phyloP scores from a whole-genome alignment of 92 coral and sea anemone species.

The Micromussa lordhowensis region DNA sequence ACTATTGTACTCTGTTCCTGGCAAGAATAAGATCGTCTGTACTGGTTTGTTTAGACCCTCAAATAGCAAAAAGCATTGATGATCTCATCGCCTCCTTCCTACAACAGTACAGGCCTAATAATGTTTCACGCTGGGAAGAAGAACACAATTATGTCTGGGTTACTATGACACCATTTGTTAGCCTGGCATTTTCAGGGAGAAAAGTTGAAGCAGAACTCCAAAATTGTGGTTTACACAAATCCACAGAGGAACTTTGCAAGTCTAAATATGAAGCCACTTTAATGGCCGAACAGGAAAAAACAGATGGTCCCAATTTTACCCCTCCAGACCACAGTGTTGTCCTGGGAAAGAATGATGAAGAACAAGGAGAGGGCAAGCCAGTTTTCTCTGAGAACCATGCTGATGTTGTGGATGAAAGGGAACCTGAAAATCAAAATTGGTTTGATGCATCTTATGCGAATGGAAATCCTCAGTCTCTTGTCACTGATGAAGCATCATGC shows the following conservation, averaged over 20 bases:
- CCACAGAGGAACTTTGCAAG: neutral
- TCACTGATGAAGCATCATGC: neutral
- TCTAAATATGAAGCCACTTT: neutral
- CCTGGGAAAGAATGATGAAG: neutral
- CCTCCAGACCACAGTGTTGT: neutral
- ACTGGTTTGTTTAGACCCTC: slow-evolving; percentile 52
- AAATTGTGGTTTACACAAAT: neutral
- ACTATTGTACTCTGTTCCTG: slow-evolving; percentile 82
- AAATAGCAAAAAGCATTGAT: slow-evolving; percentile 54
- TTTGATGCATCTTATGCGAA: neutral
- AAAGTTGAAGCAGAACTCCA: neutral
- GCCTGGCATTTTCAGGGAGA: slow-evolving; percentile 82
- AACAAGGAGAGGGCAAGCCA: neutral
- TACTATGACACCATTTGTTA: slow-evolving; percentile 77
- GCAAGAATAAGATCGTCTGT: slow-evolving; percentile 76
- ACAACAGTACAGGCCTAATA: slow-evolving; percentile 60
- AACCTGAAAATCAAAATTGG: neutral
- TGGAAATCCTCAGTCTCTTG: neutral
- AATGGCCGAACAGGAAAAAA: neutral
- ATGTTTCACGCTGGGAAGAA: slow-evolving; percentile 81
- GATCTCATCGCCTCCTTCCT: slow-evolving; percentile 65
- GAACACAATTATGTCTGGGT: slow-evolving; percentile 90
- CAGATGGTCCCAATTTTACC: slow-evolving; percentile 12
- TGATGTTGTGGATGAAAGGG: neutral
- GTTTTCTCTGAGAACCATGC: neutral